Evolutionary conservation across 1,140 invertebrate species (phyloP).

Genomic region (Brachionus rotundiformis): DNA sequence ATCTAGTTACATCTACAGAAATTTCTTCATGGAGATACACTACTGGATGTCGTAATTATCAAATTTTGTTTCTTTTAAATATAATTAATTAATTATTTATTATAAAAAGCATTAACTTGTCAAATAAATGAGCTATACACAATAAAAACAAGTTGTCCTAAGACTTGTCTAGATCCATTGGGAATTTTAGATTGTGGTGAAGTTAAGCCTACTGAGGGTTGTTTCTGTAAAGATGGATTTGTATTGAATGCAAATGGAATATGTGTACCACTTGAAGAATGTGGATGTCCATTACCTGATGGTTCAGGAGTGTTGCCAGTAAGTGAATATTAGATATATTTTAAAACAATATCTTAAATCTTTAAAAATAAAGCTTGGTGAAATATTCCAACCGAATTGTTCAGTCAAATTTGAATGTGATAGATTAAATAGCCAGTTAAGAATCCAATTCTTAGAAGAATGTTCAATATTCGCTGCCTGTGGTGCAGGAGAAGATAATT

Average conservation of each 20-base stretch:
- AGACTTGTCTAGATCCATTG: background rate
- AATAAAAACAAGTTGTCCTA: background rate
- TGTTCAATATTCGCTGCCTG: constrained; percentile 7
- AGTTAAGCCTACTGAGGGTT: constrained; percentile 25
- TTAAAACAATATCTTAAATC: background rate
- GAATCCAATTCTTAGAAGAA: background rate
- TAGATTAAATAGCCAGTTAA: background rate
- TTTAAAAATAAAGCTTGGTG: background rate
- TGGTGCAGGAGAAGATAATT: background rate
- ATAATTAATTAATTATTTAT: too few species aligned
- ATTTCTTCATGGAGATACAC: background rate
- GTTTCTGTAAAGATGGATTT: constrained; percentile 41
- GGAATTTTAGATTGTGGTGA: background rate
- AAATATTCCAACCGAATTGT: background rate
- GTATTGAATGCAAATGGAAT: background rate
- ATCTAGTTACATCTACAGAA: background rate
- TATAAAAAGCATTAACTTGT: constrained; percentile 19
- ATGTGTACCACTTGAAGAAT: constrained; percentile 17
- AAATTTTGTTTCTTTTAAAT: too few species aligned
- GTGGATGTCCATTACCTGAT: constrained; percentile 45
- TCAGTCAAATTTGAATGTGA: background rate
- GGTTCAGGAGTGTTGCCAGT: background rate
- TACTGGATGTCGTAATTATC: constrained; percentile 25
- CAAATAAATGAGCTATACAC: constrained; percentile 6
- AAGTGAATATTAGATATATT: too few species aligned